phyloP scores from a whole-genome alignment of 2,888 invertebrate species.

The Agrochola litura region DNA sequence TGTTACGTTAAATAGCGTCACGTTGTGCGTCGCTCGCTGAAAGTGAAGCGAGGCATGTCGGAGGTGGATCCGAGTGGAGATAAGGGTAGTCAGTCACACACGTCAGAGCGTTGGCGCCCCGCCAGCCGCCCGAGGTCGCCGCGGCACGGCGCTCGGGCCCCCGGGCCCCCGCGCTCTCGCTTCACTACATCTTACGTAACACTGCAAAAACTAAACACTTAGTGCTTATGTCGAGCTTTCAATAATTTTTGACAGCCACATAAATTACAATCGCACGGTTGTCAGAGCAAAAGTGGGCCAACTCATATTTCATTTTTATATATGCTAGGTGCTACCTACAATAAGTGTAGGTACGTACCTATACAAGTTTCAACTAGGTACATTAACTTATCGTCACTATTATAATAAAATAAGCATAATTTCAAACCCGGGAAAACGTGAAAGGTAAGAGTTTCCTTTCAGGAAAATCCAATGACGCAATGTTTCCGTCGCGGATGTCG shows the following conservation, averaged over 20 bases:
- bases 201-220: constrained; percentile 64
- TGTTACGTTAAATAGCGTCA: constrained; percentile 58
- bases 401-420: constrained; percentile 34
- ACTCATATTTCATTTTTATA: constrained; percentile 17
- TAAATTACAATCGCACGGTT: constrained; percentile 10
- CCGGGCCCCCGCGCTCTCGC: constrained; percentile 47
- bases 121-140: constrained; percentile 76
- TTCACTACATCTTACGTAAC: constrained; percentile 77
- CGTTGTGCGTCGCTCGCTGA: constrained; percentile 57
- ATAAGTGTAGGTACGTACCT: neutral
- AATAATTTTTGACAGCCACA: constrained; percentile 27
- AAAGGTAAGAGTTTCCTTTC: constrained; percentile 43
- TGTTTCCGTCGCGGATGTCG: constrained; percentile 42
- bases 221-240: constrained; percentile 24
- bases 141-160: constrained; percentile 58
- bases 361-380: neutral
- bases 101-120: constrained; percentile 78
- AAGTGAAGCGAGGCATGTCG: constrained; percentile 75
- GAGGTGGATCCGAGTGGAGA: constrained; percentile 75
- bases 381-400: neutral
- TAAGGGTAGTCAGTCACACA: constrained; percentile 75
- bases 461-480: constrained; percentile 46
- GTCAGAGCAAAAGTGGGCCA: constrained; percentile 19
- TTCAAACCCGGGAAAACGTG: constrained; percentile 27
- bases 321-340: neutral